Evolutionary conservation across 2,888 invertebrate genomes (phyloP), one percentile per base, ranked within the genome.

Genomic region (Leptinotarsa haldemani): DNA sequence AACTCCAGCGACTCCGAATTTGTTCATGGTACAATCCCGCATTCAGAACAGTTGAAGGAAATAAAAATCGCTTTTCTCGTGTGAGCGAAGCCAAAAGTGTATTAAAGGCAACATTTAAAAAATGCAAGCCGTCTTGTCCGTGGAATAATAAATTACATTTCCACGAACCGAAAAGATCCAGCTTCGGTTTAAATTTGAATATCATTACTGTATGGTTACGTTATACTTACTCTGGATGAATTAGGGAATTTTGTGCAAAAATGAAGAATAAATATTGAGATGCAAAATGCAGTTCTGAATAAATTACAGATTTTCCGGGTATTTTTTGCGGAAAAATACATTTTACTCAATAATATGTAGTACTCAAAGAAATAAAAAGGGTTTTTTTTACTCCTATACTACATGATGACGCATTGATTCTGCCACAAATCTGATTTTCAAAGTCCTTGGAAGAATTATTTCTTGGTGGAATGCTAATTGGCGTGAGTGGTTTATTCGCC

Each of bases 101-200:
- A 50, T 40, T 40, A 40, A 40, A 40, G 40, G 40, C 40, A 40
- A 40, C 40, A 40, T 40, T 66, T 66, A 66, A 66, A 66, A 66
- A 66, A 66, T 50, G 66, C 50, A 48, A 66, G 25, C 66, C 66
- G 22, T 50, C 66, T 50, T 66, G 66, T 66, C 50, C 50, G 52
- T 30, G 20, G 66, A 50, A 22, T 66, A 25, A 52, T 52, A 66
- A 66, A 66, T 66, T 66, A 66, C 66, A 22, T 16, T 25, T 22
- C 66, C 40, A 50, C 50, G 52, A 22, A 66, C 66, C 15, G 52
- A 30, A 67, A 72, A 72, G 61, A 76, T 74, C 72, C 70, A 47
- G 69, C 66, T 67, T 13, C 52, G 73, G 66, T 70, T 77, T 73
- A 73, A 72, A 77, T 77, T 77, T 76, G 74, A 77, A 77, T 77